phyloP scores from a whole-genome alignment of 92 coral and sea anemone genomes.

The Umimayanthus chanpuru region DNA sequence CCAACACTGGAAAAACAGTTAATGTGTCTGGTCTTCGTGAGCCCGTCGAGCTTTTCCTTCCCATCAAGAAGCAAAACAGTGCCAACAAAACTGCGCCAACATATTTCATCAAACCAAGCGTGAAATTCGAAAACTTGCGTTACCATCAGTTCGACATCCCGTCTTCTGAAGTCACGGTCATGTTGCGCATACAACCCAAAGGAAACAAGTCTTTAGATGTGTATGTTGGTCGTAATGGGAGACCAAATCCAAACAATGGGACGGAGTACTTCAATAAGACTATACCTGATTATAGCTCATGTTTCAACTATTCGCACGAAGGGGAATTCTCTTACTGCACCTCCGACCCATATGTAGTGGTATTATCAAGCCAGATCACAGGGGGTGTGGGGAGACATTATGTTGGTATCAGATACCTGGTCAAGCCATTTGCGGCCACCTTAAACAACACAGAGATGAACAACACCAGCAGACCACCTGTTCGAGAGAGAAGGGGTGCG shows the following conservation, averaged over 20 bases:
- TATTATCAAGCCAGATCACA: slow-evolving; percentile 54
- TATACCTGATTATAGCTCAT: slow-evolving; percentile 56
- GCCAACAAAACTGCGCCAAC: slow-evolving; percentile 21
- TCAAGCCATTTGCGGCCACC: not conserved
- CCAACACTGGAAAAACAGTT: slow-evolving; percentile 58
- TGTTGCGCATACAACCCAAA: slow-evolving; percentile 53
- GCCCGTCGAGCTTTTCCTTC: slow-evolving; percentile 71
- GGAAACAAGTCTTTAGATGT: slow-evolving; percentile 49
- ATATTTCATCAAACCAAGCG: slow-evolving; percentile 77
- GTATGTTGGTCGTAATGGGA: slow-evolving; percentile 45
- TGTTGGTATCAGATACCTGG: slow-evolving; percentile 64
- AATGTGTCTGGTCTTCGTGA: slow-evolving; percentile 63
- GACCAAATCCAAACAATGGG: slow-evolving; percentile 60
- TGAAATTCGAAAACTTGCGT: slow-evolving; percentile 61
- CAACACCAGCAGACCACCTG: not conserved
- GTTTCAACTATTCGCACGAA: slow-evolving; percentile 15
- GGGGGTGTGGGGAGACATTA: slow-evolving; percentile 64
- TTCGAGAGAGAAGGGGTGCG: not conserved
- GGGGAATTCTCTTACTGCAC: slow-evolving; percentile 43
- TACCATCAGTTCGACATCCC: slow-evolving; percentile 60
- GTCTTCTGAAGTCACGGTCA: slow-evolving; percentile 50
- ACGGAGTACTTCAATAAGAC: slow-evolving; percentile 3
- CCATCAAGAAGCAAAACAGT: slow-evolving; percentile 41
- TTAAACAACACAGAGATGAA: not conserved
- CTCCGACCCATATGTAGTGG: slow-evolving; percentile 51